Evolutionary conservation across 2,888 invertebrate species (phyloP).

Genomic region (Bursaphelenchus okinawaensis): DNA sequence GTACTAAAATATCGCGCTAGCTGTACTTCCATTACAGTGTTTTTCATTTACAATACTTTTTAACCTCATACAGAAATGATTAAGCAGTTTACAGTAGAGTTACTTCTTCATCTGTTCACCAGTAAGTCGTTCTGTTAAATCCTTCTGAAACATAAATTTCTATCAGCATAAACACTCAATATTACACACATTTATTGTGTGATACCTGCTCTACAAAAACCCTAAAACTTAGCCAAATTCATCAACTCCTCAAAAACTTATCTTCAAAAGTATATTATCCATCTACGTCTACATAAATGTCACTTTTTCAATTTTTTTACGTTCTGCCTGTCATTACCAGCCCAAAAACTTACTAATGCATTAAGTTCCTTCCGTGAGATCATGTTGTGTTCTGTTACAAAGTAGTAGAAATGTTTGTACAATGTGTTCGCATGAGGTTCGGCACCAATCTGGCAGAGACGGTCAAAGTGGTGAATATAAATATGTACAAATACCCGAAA

Average conservation of each 20-base stretch:
- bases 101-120: constrained; percentile 11
- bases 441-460: constrained; percentile 73
- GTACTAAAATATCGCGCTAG: too few relatives aligned
- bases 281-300: too few relatives aligned
- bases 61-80: too few relatives aligned
- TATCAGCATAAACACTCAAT: neutral
- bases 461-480: constrained; percentile 87
- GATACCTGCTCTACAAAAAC: too few relatives aligned
- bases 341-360: constrained; percentile 64
- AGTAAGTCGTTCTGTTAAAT: constrained; percentile 25
- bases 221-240: too few relatives aligned
- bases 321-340: neutral
- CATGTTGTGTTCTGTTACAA: constrained; percentile 78
- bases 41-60: too few relatives aligned
- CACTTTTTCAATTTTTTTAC: neutral
- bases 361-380: constrained; percentile 78
- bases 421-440: constrained; percentile 82
- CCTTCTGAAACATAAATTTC: constrained; percentile 19
- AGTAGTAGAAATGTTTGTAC: constrained; percentile 88
- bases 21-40: too few relatives aligned
- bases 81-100: too few relatives aligned
- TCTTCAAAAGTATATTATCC: too few relatives aligned
- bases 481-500: constrained; percentile 88
- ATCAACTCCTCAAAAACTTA: too few relatives aligned
- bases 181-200: too few relatives aligned